Base-by-base conservation (phyloP, 2,113 vertebrate genomes). In the Cyanoderma ruficeps region DNA sequence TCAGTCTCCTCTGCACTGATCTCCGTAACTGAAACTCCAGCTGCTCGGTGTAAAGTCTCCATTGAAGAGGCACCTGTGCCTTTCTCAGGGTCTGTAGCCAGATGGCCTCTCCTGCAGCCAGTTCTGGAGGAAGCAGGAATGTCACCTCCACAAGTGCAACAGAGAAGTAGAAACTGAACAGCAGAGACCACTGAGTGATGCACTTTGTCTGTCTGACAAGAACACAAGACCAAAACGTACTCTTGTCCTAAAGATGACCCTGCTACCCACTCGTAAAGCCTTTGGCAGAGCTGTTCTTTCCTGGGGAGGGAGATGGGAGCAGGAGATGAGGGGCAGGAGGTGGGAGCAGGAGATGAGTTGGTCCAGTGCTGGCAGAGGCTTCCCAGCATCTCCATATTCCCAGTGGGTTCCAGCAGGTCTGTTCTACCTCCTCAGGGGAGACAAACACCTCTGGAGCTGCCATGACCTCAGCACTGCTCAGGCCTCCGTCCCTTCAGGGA, bases 1-100 rank as follows among this genome's bases (percentile, higher is more conserved):
- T 78, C 93, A 93, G 68, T 75, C 81, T 83, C 61, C 79, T 94
- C 72, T 93, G 82, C 56, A 24, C 68, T 81, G 82, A 70, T 39
- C 64, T 80, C 86, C 42, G 0, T 46, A 83, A 53, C 59, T 53
- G 83, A 89, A 72, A 67, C 68, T 83, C 60, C 46, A 83, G 47
- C 77, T 93, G 42, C 74, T 65, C 6, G 13, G 59, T 78, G 46
- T 59, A 83, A 72, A 65, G 55, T 35, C 47, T 84, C 55, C 41
- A 83, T 33, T 7, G 23, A 57, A 80, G 92, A 86, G 0, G 5
- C 41, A 3, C 49, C 61, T 60, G 31, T 52, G 65, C 49, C 64
- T 39, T 84, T 47, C 57, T 27, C 53, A 47, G 71, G 37, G 53
- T 47, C 33, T 75, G 64, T 57, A 89, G 55, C 44, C 56, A 50